Percentiles rank a stretch among this genome's conserved stretches.
Evolutionary conservation across 2,113 vertebrate genomes (phyloP).

Genomic region (Sylvietta virens): DNA sequence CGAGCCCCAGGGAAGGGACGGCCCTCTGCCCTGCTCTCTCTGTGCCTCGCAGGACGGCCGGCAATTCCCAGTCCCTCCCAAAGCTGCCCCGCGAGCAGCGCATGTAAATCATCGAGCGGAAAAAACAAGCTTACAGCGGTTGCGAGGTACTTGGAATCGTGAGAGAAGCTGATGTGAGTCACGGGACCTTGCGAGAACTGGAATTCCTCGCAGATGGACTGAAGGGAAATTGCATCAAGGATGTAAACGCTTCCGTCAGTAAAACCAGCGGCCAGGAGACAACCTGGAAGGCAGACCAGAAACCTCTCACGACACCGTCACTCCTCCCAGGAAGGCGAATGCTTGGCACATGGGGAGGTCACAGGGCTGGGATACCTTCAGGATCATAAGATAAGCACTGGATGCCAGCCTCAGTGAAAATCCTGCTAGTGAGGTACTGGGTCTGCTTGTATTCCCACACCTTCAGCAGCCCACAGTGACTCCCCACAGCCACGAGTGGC

Average conservation of each 20-base stretch:
- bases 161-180: conserved; percentile 84
- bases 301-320: fast-evolving
- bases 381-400: conserved; percentile 83
- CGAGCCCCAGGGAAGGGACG: not conserved
- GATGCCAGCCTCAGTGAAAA: conserved; percentile 74
- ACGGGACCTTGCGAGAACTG: conserved; percentile 73
- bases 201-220: conserved; percentile 73
- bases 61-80: not conserved
- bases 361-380: conserved; percentile 69
- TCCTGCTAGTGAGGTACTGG: conserved; percentile 69
- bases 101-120: not conserved
- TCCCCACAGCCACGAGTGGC: conserved; percentile 77
- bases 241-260: conserved; percentile 80
- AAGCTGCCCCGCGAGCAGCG: fast-evolving
- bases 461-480: conserved; percentile 78
- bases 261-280: conserved; percentile 83
- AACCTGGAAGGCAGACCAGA: conserved; percentile 69
- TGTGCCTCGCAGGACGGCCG: not conserved
- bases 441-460: conserved; percentile 81
- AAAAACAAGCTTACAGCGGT: conserved; percentile 79
- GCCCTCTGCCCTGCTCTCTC: not conserved
- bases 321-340: not conserved
- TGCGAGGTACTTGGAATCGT: conserved; percentile 84
- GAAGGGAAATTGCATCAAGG: conserved; percentile 79
- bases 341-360: not conserved